Conservation (phyloP, 2,888 invertebrate species). For the Hermaeophaga mercurialis region DNA sequence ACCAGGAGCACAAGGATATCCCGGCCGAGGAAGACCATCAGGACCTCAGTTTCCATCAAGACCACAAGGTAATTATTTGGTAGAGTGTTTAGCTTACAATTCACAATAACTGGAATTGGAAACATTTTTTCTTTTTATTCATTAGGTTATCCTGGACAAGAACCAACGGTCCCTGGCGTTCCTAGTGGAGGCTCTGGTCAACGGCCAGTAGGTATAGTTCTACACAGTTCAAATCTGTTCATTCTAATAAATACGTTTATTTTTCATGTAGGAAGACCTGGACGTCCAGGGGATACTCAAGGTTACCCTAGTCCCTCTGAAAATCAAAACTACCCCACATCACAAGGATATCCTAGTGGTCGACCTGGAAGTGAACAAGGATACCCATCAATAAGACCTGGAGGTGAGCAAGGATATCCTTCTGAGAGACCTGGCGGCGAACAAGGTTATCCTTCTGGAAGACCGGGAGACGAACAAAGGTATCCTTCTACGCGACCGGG, state of each 20-base stretch:
- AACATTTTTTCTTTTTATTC: too few species aligned
- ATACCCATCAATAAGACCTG: constrained; percentile 41
- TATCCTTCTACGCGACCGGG: constrained; percentile 3
- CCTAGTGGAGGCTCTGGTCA: constrained; percentile 45
- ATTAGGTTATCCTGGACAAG: constrained; percentile 12
- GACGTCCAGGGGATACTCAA: constrained; percentile 43
- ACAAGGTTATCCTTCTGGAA: constrained; percentile 26
- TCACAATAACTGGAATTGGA: too few species aligned
- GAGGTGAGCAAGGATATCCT: constrained; percentile 27
- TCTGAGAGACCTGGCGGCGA: constrained; percentile 17
- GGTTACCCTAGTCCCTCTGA: constrained; percentile 38
- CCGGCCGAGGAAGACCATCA: constrained; percentile 48
- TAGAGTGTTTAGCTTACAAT: too few species aligned
- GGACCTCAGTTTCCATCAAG: constrained; percentile 35
- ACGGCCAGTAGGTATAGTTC: constrained; percentile 35
- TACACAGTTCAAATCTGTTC: constrained; percentile 42
- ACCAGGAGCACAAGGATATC: constrained; percentile 32
- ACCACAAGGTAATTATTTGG: constrained; percentile 29
- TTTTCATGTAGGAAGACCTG: constrained; percentile 45
- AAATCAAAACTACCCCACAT: constrained; percentile 8
- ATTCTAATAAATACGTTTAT: too few species aligned
- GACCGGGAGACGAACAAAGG: constrained; percentile 32
- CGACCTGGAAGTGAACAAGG: constrained; percentile 18
- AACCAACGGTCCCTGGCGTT: constrained; percentile 37
- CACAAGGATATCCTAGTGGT: constrained; percentile 33